Evolutionary conservation across 1,140 invertebrate species (phyloP).

Genomic region (Ridgeia piscesae): DNA sequence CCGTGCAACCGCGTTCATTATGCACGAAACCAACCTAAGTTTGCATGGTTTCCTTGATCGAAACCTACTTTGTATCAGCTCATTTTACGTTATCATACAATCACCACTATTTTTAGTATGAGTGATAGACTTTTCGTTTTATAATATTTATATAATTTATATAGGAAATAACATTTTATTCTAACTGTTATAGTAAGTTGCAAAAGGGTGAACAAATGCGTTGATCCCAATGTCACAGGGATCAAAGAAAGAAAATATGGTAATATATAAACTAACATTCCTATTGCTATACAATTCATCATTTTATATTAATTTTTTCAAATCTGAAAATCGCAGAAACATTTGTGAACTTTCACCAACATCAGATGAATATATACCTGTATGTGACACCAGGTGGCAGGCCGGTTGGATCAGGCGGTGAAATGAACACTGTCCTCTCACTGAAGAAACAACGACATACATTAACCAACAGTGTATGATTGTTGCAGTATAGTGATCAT

Average conservation of each 20-base stretch:
- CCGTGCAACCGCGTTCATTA: background rate
- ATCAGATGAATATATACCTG: background rate
- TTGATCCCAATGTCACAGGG: no score
- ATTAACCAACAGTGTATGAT: no score
- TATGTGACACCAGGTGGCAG: slow-evolving; percentile 4
- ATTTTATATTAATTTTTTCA: background rate
- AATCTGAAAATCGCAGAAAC: background rate
- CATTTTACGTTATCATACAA: no score
- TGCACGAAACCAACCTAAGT: background rate
- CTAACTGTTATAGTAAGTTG: no score
- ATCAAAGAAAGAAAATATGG: background rate
- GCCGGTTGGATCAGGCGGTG: slow-evolving; percentile 80
- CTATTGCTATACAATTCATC: background rate
- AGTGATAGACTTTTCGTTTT: background rate
- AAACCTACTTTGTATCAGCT: no score
- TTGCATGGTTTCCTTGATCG: background rate
- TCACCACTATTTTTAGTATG: background rate
- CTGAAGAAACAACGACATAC: slow-evolving; percentile 55
- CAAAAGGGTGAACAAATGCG: no score
- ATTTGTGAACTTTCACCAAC: background rate
- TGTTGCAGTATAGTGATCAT: no score
- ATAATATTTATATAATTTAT: background rate
- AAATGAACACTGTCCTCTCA: slow-evolving; percentile 92
- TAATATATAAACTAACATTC: background rate
- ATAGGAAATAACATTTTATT: no score